A percentile compares a stretch with the other conserved stretches of the same genome.
phyloP scores from a whole-genome alignment of 92 coral and sea anemone species.

The Paramuricea clavata region DNA sequence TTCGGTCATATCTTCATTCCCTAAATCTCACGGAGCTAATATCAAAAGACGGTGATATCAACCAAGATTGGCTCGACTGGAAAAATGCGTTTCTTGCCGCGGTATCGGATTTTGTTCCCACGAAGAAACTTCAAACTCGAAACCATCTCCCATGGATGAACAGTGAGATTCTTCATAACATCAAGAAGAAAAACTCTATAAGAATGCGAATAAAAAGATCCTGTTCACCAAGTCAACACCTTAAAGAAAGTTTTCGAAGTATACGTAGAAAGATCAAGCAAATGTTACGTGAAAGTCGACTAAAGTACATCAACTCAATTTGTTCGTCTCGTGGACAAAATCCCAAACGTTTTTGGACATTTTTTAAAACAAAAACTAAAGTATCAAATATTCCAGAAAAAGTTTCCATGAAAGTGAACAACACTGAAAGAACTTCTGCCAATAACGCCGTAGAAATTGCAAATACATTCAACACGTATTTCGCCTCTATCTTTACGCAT shows the following conservation, averaged over 20 bases:
- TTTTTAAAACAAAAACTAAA: background rate
- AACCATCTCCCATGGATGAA: slow-evolving; percentile 7
- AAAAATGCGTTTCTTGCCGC: background rate
- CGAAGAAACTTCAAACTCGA: background rate
- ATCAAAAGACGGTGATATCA: too few relatives aligned
- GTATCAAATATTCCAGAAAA: background rate
- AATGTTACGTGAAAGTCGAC: background rate
- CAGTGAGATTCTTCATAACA: slow-evolving; percentile 18
- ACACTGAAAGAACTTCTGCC: background rate
- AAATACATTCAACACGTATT: slow-evolving; percentile 3
- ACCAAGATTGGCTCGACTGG: slow-evolving; percentile 1
- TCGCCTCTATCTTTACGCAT: slow-evolving; percentile 1
- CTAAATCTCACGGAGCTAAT: background rate
- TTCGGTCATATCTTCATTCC: background rate
- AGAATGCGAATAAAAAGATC: slow-evolving; percentile 12
- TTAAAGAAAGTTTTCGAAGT: too few relatives aligned
- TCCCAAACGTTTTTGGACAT: slow-evolving; percentile 8
- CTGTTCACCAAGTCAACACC: background rate
- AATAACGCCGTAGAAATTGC: background rate
- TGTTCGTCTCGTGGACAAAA: slow-evolving; percentile 1
- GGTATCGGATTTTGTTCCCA: background rate
- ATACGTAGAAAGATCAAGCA: too few relatives aligned
- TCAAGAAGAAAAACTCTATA: too few relatives aligned
- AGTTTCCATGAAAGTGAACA: background rate
- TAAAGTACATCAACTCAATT: background rate